Evolutionary conservation across 2,113 vertebrate species (phyloP).

Genomic region (Cryptomyrus ogoouensis): DNA sequence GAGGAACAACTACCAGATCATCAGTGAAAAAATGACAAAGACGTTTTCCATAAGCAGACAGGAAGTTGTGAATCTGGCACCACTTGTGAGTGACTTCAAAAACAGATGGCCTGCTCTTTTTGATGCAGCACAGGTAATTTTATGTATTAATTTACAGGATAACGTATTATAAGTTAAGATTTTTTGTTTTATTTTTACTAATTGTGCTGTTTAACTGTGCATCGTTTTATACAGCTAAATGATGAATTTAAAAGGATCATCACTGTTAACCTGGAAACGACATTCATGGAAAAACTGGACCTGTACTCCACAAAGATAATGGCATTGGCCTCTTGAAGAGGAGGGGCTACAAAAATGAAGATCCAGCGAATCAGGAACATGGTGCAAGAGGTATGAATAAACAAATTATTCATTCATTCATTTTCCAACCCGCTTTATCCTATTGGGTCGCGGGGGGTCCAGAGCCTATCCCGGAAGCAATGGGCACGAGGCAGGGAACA

Average conservation of each 20-base stretch:
- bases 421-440: too few relatives aligned
- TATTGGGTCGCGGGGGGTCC: too few relatives aligned
- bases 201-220: constrained; percentile 8
- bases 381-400: constrained; percentile 23
- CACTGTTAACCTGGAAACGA: constrained; percentile 14
- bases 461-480: too few relatives aligned
- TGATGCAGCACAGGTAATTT: constrained; percentile 4
- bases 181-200: not conserved
- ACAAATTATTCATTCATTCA: too few relatives aligned
- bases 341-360: not conserved
- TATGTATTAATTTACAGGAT: constrained; percentile 5
- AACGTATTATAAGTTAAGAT: not conserved
- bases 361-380: constrained; percentile 18
- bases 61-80: too few relatives aligned
- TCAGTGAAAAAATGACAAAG: too few relatives aligned
- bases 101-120: not conserved
- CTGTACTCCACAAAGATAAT: not conserved
- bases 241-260: constrained; percentile 19
- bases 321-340: not conserved
- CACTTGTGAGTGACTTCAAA: too few relatives aligned
- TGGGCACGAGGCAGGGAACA: too few relatives aligned
- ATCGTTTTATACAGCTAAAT: constrained; percentile 18
- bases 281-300: constrained; percentile 18
- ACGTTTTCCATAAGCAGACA: too few relatives aligned
- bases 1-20: too few relatives aligned